Base-by-base conservation (phyloP, 2,888 invertebrate genomes). In the Halictus quadricinctus region DNA sequence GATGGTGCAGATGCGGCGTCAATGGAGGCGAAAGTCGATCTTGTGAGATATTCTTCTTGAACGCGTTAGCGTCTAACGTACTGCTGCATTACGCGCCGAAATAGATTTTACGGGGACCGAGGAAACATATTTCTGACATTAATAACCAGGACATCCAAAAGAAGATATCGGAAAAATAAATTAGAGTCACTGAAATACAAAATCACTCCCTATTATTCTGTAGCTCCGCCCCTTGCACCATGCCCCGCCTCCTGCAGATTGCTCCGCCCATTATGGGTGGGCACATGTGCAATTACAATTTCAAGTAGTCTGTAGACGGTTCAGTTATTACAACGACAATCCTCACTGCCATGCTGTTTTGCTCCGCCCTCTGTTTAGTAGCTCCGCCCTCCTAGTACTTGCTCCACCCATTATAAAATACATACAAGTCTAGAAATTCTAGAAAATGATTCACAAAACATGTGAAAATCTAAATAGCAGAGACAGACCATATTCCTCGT, bases 11-110 rank as follows among this genome's bases (percentile, higher is more conserved):
- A 86, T 84, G 72, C 85, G 75, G 70, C 79, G 76, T 86, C 86
- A 80, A 78, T 80, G 81, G 80, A 50, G 50, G 78, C 77, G 88
- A 82, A 89, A 89, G 88, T 89, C 88, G 89, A 87, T 88, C 86
- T 81, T 77, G 73, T 43, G 72, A 80, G 83, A 81, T 84, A 78
- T 81, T 78, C 64, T 50, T 72, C 60, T 36, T 58, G 82, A 72
- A 70, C 75, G 80, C 21, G 72, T 77, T 74, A 74, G 36, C 75
- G 72, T 72, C 69, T 73, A 80, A 77, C 64, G 69, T 70, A 25
- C 41, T 79, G 29, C 43, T n/a, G 25, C 41, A 60, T 50, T 66
- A 41, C 29, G 7, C 18, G 41, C 6, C n/a, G 43, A 72, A 72
- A 76, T 54, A 72, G 72, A 72, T 82, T 66, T 64, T 72, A 76